Conservation (phyloP, 1,140 invertebrate genomes). For the Neodiprion virginianus region DNA sequence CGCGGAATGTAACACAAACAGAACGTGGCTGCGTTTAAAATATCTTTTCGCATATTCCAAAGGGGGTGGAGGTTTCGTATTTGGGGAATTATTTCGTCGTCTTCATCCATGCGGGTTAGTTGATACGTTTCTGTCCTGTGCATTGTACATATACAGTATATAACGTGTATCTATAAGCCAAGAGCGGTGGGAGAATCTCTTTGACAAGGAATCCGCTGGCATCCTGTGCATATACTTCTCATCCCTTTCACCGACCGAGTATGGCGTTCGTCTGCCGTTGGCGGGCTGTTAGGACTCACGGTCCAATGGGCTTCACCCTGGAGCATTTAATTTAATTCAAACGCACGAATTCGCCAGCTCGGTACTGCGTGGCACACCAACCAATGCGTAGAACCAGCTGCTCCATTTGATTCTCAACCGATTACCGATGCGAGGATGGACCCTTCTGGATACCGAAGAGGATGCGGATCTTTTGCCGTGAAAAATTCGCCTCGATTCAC, state of each 20-base stretch:
- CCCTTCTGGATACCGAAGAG: not conserved
- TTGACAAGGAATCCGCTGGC: not conserved
- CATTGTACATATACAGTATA: no score
- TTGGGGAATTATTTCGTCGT: no score
- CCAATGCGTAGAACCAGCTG: not conserved
- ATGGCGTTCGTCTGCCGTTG: not conserved
- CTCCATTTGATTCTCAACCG: not conserved
- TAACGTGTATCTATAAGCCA: no score
- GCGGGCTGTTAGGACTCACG: conserved; percentile 1
- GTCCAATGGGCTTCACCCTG: not conserved
- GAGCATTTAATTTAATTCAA: not conserved
- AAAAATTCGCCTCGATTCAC: no score
- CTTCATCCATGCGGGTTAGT: no score
- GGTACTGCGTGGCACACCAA: no score
- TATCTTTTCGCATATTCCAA: no score
- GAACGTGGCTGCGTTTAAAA: no score
- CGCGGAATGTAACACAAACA: no score
- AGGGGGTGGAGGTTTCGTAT: no score
- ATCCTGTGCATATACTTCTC: not conserved
- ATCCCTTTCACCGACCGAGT: no score
- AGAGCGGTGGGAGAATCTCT: not conserved
- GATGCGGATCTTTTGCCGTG: not conserved
- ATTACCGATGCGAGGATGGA: not conserved
- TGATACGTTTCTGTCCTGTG: no score
- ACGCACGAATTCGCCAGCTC: not conserved